Percentiles rank a stretch among this genome's conserved stretches.
Evolutionary conservation across 1,140 invertebrate species (phyloP).

Genomic region (Drosophila santomea): DNA sequence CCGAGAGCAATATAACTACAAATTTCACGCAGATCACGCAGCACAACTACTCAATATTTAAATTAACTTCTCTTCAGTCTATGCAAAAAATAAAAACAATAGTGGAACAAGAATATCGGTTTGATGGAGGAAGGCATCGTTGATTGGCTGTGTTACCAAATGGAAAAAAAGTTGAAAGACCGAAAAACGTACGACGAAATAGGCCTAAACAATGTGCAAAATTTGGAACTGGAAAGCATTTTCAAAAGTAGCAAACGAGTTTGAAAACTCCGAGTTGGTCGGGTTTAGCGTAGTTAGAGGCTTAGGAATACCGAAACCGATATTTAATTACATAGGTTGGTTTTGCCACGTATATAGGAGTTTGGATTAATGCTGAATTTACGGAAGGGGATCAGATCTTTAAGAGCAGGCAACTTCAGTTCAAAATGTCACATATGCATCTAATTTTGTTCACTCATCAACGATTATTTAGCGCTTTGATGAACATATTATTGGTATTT

Average conservation of each 20-base stretch:
- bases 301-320: slow-evolving; percentile 40
- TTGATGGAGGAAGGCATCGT: slow-evolving; percentile 46
- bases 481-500: slow-evolving; percentile 12
- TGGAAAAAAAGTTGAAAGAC: slow-evolving; percentile 22
- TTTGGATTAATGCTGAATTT: slow-evolving; percentile 22
- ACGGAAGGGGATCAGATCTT: slow-evolving; percentile 8
- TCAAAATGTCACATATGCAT: slow-evolving; percentile 59
- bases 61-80: slow-evolving; percentile 35
- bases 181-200: slow-evolving; percentile 28
- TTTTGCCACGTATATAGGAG: slow-evolving; percentile 3
- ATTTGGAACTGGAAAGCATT: slow-evolving; percentile 12
- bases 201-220: slow-evolving; percentile 2
- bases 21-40: slow-evolving; percentile 14
- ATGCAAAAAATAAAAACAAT: slow-evolving; percentile 6
- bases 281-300: slow-evolving; percentile 36
- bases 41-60: slow-evolving; percentile 26
- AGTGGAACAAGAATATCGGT: slow-evolving; percentile 13
- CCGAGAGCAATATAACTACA: slow-evolving; percentile 33
- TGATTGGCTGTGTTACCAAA: slow-evolving; percentile 77
- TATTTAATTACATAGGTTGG: slow-evolving; percentile 33
- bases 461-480: slow-evolving; percentile 30
- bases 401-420: slow-evolving; percentile 50
- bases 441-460: slow-evolving; percentile 41
- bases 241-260: slow-evolving; percentile 17
- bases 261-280: slow-evolving; percentile 9